phyloP scores from a whole-genome alignment of 2,113 vertebrate genomes.

The Cynopterus brachyotis region DNA sequence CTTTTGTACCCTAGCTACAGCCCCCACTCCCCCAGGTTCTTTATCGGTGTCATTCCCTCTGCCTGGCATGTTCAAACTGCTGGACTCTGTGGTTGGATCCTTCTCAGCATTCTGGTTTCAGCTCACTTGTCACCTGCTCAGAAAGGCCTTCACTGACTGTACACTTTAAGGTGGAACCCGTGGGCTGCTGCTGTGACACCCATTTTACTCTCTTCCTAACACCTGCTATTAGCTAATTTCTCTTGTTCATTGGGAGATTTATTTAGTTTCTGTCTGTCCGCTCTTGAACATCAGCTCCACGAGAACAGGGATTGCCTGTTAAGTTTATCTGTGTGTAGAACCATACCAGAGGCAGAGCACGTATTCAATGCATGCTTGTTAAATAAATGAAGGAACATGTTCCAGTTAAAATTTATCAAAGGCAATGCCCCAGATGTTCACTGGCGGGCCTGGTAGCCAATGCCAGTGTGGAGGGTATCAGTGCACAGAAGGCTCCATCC shows the following conservation, averaged over 20 bases:
- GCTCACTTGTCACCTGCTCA: not conserved
- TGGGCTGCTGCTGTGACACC: accelerated
- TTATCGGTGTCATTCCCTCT: not conserved
- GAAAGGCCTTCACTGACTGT: not conserved
- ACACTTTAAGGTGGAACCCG: not conserved
- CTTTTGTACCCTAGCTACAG: not conserved
- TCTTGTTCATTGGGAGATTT: not conserved
- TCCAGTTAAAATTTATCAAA: not conserved
- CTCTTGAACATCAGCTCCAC: not conserved
- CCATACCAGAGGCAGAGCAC: not conserved
- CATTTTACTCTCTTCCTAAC: not conserved
- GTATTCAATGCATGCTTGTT: not conserved
- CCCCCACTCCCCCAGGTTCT: not conserved
- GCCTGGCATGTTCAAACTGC: not conserved
- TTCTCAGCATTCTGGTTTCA: not conserved
- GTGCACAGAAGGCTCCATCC: too few relatives aligned
- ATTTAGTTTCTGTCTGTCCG: not conserved
- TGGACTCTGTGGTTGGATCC: not conserved
- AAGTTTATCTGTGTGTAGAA: not conserved
- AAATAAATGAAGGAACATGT: not conserved
- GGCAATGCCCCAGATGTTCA: not conserved
- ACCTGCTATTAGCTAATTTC: not conserved
- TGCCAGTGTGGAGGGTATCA: not conserved
- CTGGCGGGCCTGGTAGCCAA: not conserved
- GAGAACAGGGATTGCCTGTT: not conserved